These are phyloP conservation scores for Eumeta japonica DNA, from an alignment of 1,140 invertebrate species.

Conservation along the genomic window DNA sequence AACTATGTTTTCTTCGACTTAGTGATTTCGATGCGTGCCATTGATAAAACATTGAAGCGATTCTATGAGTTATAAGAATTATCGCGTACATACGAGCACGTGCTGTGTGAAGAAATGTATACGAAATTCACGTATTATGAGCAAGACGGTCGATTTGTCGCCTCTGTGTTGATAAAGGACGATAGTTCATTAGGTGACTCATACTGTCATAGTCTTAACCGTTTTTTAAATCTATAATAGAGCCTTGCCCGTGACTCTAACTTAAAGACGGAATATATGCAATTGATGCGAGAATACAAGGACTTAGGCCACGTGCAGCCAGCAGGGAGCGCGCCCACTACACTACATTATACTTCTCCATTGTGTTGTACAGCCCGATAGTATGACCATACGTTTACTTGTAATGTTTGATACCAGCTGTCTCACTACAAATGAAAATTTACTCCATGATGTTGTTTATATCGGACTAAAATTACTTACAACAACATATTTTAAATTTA, in stretches of 20 bases:
- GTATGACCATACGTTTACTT: not conserved
- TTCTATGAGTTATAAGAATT: not conserved
- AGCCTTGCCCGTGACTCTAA: not conserved
- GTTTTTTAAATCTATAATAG: not conserved
- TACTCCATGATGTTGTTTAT: not conserved
- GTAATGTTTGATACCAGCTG: not conserved
- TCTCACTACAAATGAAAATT: not conserved
- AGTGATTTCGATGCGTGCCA: not conserved
- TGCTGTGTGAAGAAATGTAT: not conserved
- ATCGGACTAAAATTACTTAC: not conserved
- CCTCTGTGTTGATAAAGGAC: not conserved
- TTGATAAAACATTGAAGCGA: not conserved
- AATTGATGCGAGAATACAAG: not conserved
- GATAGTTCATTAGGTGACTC: slow-evolving; percentile 1
- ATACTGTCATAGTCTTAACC: not conserved
- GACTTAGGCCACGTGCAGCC: not conserved
- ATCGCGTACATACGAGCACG: not conserved
- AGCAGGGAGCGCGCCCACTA: not conserved
- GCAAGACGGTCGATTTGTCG: not conserved
- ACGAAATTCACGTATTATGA: not conserved
- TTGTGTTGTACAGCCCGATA: not conserved
- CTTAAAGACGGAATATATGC: not conserved
- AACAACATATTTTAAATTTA: not conserved
- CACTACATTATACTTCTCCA: not conserved
- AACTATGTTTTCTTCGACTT: not conserved